These are phyloP conservation scores for Catharus fuscescens DNA, from an alignment of 2,113 vertebrate genomes.

Conservation along the genomic window DNA sequence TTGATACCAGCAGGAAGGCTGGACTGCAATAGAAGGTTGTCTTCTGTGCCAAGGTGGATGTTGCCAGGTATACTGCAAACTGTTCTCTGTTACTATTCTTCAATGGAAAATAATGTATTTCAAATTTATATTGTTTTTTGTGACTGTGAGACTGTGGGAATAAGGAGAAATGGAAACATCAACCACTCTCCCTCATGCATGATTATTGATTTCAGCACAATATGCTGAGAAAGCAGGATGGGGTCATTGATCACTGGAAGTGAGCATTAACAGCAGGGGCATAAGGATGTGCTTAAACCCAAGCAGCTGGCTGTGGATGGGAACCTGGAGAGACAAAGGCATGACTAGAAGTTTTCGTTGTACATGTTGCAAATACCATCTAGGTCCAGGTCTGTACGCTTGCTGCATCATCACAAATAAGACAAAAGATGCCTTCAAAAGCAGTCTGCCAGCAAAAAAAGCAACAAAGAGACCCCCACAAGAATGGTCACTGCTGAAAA, in stretches of 20 bases:
- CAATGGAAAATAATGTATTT: background rate
- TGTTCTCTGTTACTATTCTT: background rate
- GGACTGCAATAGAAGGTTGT: background rate
- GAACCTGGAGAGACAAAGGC: background rate
- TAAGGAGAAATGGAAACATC: background rate
- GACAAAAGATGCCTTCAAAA: conserved; percentile 14
- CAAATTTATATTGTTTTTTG: background rate
- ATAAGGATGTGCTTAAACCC: conserved; percentile 22
- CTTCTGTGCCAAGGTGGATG: background rate
- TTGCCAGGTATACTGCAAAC: background rate
- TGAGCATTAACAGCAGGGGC: background rate
- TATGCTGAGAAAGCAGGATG: conserved; percentile 27
- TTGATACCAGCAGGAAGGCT: background rate
- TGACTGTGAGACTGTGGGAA: background rate
- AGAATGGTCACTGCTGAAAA: conserved; percentile 37
- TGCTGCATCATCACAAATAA: background rate
- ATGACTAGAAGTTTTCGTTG: background rate
- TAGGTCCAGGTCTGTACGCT: background rate
- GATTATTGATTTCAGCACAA: background rate
- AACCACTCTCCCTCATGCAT: background rate
- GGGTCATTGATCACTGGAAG: background rate
- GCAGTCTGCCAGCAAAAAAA: background rate
- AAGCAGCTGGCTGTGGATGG: background rate
- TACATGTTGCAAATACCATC: background rate
- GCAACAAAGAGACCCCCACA: conserved; percentile 3